These are phyloP conservation scores for Apis florea DNA, from an alignment of 1,140 invertebrate genomes.

Conservation along the genomic window DNA sequence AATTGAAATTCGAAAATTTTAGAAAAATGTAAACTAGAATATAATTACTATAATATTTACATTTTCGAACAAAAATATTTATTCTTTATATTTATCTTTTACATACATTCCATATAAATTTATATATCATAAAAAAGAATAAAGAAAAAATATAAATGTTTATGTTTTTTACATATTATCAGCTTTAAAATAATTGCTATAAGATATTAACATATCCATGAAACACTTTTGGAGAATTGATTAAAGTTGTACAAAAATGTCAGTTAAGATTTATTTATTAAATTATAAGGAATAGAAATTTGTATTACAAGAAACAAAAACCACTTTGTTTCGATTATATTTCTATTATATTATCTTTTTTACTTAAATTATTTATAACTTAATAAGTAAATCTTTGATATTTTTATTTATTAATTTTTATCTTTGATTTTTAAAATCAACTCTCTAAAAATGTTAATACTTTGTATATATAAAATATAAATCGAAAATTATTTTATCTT, in stretches of 20 bases:
- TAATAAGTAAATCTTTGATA: too few species aligned
- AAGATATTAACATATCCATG: background rate
- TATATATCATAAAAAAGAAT: background rate
- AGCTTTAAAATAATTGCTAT: background rate
- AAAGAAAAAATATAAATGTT: background rate
- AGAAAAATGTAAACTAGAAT: background rate
- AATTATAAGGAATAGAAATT: too few species aligned
- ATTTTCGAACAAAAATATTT: slow-evolving; percentile 3
- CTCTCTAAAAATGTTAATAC: too few species aligned
- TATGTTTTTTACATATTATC: background rate
- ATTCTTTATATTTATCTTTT: slow-evolving; percentile 17
- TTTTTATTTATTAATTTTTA: too few species aligned
- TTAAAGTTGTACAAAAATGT: background rate
- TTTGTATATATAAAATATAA: too few species aligned
- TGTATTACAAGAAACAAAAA: too few species aligned
- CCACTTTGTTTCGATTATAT: too few species aligned
- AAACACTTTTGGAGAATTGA: too few species aligned
- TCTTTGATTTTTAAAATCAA: too few species aligned
- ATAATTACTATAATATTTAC: background rate
- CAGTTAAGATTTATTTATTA: background rate
- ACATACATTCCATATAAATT: slow-evolving; percentile 6
- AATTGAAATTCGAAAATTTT: background rate
- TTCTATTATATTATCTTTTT: too few species aligned
- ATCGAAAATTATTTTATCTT: too few species aligned
- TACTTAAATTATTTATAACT: too few species aligned